Evolutionary conservation across 2,888 invertebrate species (phyloP).

Genomic region (Orthonychiurus folsomi): DNA sequence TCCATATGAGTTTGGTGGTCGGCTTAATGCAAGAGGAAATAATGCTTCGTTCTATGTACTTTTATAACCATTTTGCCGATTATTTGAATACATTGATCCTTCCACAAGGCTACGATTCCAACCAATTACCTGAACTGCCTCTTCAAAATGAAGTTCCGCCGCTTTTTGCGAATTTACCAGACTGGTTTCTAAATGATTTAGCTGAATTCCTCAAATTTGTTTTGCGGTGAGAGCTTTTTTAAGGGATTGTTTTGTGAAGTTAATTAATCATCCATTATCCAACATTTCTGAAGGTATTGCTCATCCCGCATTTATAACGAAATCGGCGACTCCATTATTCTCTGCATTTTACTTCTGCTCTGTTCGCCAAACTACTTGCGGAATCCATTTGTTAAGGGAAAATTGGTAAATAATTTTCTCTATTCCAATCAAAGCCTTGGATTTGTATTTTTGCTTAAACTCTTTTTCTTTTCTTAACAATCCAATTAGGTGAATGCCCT

Average conservation of each 20-base stretch:
- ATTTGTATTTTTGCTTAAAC: background rate
- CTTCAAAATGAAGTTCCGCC: constrained; percentile 54
- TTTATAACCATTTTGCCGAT: constrained; percentile 77
- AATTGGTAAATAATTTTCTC: constrained; percentile 8
- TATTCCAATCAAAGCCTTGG: too few species aligned
- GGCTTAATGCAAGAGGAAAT: constrained; percentile 76
- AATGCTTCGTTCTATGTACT: constrained; percentile 72
- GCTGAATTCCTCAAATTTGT: constrained; percentile 90
- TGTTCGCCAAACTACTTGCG: constrained; percentile 6
- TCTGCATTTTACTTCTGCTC: constrained; percentile 4
- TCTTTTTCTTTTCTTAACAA: background rate
- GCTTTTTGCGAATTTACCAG: constrained; percentile 82
- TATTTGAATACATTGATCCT: constrained; percentile 52
- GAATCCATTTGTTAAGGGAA: constrained; percentile 12
- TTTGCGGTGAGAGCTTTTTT: too few species aligned
- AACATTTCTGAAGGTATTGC: constrained; percentile 7
- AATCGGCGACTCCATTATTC: constrained; percentile 8
- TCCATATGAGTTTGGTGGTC: constrained; percentile 85
- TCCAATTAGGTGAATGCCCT: constrained; percentile 40
- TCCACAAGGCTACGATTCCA: constrained; percentile 36
- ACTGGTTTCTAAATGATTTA: constrained; percentile 95
- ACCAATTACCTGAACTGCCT: constrained; percentile 45
- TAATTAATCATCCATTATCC: too few species aligned
- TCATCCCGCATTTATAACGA: constrained; percentile 3
- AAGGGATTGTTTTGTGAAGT: too few species aligned